Percentiles rank a stretch among this genome's conserved stretches.
phyloP scores from a whole-genome alignment of 2,797 vertebrate species.

The Nothura maculosa region DNA sequence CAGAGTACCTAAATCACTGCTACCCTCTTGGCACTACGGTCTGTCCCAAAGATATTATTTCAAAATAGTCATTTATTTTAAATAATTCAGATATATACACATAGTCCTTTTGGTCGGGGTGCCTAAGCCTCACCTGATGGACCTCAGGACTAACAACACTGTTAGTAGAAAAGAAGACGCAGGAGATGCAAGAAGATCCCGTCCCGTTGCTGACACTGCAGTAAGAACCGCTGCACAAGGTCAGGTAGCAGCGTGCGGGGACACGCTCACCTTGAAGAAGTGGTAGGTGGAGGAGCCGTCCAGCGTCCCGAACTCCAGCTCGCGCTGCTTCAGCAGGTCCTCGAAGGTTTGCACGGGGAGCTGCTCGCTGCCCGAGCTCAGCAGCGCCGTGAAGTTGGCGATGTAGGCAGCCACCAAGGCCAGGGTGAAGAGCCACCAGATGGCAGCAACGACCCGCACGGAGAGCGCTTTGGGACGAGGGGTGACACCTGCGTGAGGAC shows the following conservation, averaged over 20 bases:
- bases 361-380: conserved; percentile 78
- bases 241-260: too few species aligned
- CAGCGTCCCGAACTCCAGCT: conserved; percentile 89
- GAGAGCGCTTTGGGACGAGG: conserved; percentile 89
- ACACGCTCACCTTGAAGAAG: conserved; percentile 87
- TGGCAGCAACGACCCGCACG: conserved; percentile 85
- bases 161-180: not conserved
- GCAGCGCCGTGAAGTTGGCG: conserved; percentile 86
- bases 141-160: not conserved
- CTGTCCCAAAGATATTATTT: too few species aligned
- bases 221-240: not conserved
- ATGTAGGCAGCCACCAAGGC: conserved; percentile 90
- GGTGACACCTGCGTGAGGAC: conserved; percentile 80
- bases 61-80: too few species aligned
- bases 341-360: conserved; percentile 89
- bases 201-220: fast-evolving
- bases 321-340: conserved; percentile 89
- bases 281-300: conserved; percentile 87
- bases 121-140: not conserved
- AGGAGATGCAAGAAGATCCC: too few species aligned
- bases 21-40: too few species aligned
- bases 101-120: fast-evolving
- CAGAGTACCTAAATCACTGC: too few species aligned
- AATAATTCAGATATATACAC: too few species aligned
- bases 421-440: conserved; percentile 91